Conservation (phyloP, 1,140 invertebrate genomes). For the Notospermus geniculatus region DNA sequence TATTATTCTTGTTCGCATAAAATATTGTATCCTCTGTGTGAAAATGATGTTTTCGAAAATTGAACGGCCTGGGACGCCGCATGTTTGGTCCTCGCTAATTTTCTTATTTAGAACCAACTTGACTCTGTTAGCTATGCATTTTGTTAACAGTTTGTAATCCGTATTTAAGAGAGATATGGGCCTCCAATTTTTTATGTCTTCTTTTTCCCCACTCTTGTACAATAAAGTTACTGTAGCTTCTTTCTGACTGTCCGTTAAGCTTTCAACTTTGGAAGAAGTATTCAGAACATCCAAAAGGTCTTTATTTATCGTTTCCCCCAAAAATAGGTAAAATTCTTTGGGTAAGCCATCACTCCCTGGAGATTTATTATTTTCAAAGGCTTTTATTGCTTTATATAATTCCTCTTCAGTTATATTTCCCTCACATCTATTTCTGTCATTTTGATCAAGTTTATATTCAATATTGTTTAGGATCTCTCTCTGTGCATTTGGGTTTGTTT, state of each 20-base stretch:
- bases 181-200: constrained; percentile 24
- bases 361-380: constrained; percentile 23
- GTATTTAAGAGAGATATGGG: constrained; percentile 31
- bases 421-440: constrained; percentile 15
- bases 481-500: constrained; percentile 18
- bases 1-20: too few relatives aligned
- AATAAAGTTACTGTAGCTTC: constrained; percentile 25
- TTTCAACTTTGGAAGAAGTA: constrained; percentile 12
- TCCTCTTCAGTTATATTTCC: constrained; percentile 19
- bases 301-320: constrained; percentile 17
- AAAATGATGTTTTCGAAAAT: constrained; percentile 27
- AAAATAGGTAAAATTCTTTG: constrained; percentile 28
- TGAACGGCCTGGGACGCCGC: constrained; percentile 26
- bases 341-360: constrained; percentile 30
- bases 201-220: constrained; percentile 25
- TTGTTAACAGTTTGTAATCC: constrained; percentile 32
- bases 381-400: constrained; percentile 19
- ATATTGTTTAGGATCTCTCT: constrained; percentile 25
- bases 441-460: constrained; percentile 9
- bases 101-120: constrained; percentile 18
- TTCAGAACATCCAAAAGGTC: constrained; percentile 21
- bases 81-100: constrained; percentile 28
- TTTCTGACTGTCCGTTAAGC: constrained; percentile 22
- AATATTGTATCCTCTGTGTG: constrained; percentile 24
- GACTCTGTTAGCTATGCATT: constrained; percentile 24